phyloP scores from a whole-genome alignment of 2,113 vertebrate genomes.

The Psephotus haematonotus region DNA sequence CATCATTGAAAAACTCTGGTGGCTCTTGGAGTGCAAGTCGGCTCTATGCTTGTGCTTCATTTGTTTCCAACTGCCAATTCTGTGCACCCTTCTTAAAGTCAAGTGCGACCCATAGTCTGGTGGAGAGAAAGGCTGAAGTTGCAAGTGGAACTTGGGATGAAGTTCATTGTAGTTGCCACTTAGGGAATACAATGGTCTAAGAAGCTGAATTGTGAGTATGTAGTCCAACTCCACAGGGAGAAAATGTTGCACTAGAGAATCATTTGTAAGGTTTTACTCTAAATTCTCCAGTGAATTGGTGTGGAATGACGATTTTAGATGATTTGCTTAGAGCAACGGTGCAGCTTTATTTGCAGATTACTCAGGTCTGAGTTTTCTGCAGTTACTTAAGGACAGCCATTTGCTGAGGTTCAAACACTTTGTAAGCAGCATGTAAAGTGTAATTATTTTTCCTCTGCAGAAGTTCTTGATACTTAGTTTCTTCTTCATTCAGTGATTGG shows the following conservation, averaged over 20 bases:
- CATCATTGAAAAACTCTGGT: not conserved
- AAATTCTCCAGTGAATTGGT: not conserved
- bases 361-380: not conserved
- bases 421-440: not conserved
- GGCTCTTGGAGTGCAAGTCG: not conserved
- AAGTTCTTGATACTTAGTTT: not conserved
- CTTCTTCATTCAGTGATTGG: not conserved
- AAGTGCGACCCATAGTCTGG: not conserved
- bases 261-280: not conserved
- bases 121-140: not conserved
- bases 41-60: not conserved
- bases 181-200: not conserved
- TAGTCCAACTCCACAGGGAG: not conserved
- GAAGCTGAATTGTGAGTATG: not conserved
- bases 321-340: not conserved
- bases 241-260: accelerated
- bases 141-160: not conserved
- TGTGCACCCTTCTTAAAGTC: not conserved
- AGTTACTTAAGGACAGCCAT: not conserved
- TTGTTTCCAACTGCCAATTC: not conserved
- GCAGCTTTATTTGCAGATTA: not conserved
- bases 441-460: not conserved
- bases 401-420: not conserved
- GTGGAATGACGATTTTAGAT: not conserved
- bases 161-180: not conserved